Conservation (phyloP, 2,888 invertebrate genomes). For the Pterobdella sp. region DNA sequence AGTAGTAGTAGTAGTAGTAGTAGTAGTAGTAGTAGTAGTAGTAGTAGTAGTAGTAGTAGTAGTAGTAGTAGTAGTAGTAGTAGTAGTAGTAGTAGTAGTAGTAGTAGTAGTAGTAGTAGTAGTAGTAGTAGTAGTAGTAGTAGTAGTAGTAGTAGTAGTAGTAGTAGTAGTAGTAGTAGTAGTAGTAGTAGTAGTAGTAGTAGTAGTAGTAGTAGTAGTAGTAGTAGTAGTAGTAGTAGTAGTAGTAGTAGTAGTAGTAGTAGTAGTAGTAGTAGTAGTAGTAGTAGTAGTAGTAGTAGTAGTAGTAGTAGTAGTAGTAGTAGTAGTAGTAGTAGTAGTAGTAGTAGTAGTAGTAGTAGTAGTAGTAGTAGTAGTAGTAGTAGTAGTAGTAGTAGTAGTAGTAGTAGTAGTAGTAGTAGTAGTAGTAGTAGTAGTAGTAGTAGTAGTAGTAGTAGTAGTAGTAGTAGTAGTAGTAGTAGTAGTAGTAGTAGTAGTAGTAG, state of each 20-base stretch:
- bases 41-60: slow-evolving; percentile 3
- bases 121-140: slow-evolving; percentile 3
- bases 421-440: background rate
- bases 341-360: background rate
- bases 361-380: background rate
- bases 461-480: background rate
- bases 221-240: background rate
- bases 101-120: slow-evolving; percentile 3
- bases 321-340: background rate
- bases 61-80: slow-evolving; percentile 3
- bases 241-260: background rate
- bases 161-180: slow-evolving; percentile 3
- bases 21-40: slow-evolving; percentile 2
- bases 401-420: background rate
- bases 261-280: background rate
- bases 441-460: background rate
- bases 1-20: slow-evolving; percentile 6
- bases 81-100: slow-evolving; percentile 2
- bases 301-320: background rate
- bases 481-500: background rate
- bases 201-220: slow-evolving; percentile 1
- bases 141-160: slow-evolving; percentile 2
- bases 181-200: slow-evolving; percentile 3
- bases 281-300: background rate
- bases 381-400: background rate